Base-by-base conservation (phyloP, 2,797 vertebrate species). In the Agapornis canus region DNA sequence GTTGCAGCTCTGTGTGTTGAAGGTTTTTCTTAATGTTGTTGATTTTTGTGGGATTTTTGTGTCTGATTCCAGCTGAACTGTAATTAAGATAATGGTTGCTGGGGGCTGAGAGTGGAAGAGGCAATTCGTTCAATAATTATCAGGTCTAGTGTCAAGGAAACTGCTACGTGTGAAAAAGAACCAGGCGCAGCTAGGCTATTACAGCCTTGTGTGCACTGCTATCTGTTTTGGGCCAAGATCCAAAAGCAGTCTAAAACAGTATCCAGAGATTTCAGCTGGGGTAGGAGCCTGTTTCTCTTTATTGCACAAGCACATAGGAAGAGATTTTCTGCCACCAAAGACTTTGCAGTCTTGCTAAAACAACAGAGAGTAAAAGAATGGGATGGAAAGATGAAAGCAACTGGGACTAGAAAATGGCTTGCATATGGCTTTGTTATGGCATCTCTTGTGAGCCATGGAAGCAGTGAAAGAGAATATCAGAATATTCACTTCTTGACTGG, bases 51-150 rank as follows among this genome's bases (percentile, higher is more conserved):
- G n/a, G 31, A 77, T 56, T 96, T 93, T 85, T 78, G 49, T 63
- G 31, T 48, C 79, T 43, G 39, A 82, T 73, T 70, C 45, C 72
- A 89, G 37, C 39, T 75, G 65, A 71, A 78, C 32, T 86, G 76
- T 72, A 95, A 94, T 93, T 92, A 95, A 79, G 78, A 45, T 87
- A 87, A 91, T 92, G 57, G 82, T 37, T 94, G n/a, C 84, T 85
- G 81, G 39, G n/a, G 86, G 22, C 75, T 91, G 71, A 82, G 81
- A 78, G 68, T 71, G 49, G 86, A 89, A 92, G 82, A 66, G 51
- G 61, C 76, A 59, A 48, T 86, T 94, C 65, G 54, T 94, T 76
- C 69, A 43, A 45, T 91, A 92, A 95, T 94, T 94, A 91, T 88
- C 82, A 91, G 71, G 89, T 92, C 64, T 77, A 61, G 35, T 77